Evolutionary conservation across 2,113 vertebrate genomes (phyloP).

Genomic region (Tachycineta bicolor): DNA sequence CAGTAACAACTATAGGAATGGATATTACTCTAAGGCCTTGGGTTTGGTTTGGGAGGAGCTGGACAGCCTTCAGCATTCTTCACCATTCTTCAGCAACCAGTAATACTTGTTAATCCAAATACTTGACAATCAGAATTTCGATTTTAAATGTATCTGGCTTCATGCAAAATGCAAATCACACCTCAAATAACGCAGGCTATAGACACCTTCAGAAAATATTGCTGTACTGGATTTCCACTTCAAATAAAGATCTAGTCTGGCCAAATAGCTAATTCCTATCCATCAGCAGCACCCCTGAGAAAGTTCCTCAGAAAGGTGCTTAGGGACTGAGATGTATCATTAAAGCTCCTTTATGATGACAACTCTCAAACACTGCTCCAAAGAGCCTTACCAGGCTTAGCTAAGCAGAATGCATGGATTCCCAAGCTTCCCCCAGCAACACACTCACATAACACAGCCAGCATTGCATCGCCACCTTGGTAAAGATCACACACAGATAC

Average conservation of each 20-base stretch:
- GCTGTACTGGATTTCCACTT: background rate
- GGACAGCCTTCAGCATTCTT: background rate
- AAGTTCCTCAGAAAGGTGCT: background rate
- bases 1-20: background rate
- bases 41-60: conserved; percentile 18
- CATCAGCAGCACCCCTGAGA: background rate
- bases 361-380: background rate
- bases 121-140: background rate
- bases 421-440: background rate
- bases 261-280: background rate
- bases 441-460: background rate
- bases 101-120: conserved; percentile 40
- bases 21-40: background rate
- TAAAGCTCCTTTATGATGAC: background rate
- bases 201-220: background rate
- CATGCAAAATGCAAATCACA: background rate
- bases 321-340: rapidly evolving
- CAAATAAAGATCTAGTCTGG: background rate
- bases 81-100: background rate
- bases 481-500: background rate
- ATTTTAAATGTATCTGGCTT: background rate
- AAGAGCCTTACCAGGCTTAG: background rate
- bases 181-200: background rate
- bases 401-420: background rate
- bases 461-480: rapidly evolving